Percentiles rank a stretch among this genome's conserved stretches.
Evolutionary conservation across 1,140 invertebrate genomes (phyloP).

Genomic region (Drosophila auraria): DNA sequence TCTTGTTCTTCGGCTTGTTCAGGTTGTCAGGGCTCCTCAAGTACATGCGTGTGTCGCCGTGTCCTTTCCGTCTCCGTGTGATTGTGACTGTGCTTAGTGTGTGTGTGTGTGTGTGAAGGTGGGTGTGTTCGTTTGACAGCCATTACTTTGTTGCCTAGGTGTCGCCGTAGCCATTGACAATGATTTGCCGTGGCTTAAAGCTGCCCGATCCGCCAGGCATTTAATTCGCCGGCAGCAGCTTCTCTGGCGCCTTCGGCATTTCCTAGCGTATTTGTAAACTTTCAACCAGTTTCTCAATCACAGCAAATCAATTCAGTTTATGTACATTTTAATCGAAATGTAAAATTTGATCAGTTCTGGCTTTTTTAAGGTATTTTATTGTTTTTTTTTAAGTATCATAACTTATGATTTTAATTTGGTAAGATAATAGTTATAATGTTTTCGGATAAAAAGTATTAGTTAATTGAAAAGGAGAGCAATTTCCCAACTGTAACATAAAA

Average conservation of each 20-base stretch:
- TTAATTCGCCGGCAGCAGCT: slow-evolving; percentile 2
- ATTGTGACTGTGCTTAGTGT: slow-evolving; percentile 12
- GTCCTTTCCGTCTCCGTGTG: slow-evolving; percentile 6
- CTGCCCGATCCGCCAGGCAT: slow-evolving; percentile 29
- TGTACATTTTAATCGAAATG: no score
- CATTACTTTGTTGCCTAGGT: slow-evolving; percentile 80
- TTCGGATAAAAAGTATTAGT: no score
- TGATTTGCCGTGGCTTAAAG: slow-evolving; percentile 67
- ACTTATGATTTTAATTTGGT: no score
- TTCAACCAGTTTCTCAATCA: background rate
- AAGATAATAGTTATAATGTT: no score
- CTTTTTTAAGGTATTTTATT: no score
- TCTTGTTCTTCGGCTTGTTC: slow-evolving; percentile 76
- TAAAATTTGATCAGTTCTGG: no score
- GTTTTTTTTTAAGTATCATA: no score
- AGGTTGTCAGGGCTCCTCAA: slow-evolving; percentile 73
- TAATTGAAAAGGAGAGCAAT: no score
- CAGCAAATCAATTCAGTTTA: background rate
- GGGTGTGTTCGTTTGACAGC: slow-evolving; percentile 48
- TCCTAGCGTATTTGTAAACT: background rate
- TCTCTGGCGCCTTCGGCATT: background rate
- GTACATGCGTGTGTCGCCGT: slow-evolving; percentile 51
- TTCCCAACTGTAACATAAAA: no score
- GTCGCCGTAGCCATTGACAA: slow-evolving; percentile 71
- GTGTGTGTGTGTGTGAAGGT: slow-evolving; percentile 8